These are phyloP conservation scores for Pithys albifrons DNA, from an alignment of 2,113 vertebrate species.

Conservation along the genomic window DNA sequence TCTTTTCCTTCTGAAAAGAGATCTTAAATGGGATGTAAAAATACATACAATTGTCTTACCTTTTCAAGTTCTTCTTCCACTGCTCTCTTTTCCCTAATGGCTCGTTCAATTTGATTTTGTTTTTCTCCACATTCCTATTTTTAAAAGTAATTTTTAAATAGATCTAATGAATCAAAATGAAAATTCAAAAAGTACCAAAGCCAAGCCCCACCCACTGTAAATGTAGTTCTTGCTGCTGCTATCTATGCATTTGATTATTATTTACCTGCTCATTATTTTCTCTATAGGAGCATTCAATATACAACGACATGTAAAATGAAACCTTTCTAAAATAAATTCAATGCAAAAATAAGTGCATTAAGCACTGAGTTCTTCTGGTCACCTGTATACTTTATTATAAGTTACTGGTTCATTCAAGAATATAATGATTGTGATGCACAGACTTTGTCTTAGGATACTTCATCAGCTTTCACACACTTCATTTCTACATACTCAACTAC, in stretches of 20 bases:
- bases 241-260: neutral
- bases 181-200: neutral
- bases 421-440: neutral
- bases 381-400: neutral
- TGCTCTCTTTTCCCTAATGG: conserved; percentile 85
- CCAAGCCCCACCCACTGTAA: neutral
- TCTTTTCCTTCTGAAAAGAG: neutral
- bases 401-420: neutral
- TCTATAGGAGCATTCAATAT: neutral
- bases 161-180: neutral
- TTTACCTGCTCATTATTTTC: neutral
- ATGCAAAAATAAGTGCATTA: neutral
- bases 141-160: neutral
- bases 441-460: neutral
- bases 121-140: conserved; percentile 90
- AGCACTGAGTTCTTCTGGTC: neutral
- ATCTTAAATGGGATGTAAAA: neutral
- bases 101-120: conserved; percentile 84
- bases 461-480: neutral
- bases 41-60: conserved; percentile 70
- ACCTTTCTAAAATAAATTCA: neutral
- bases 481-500: neutral
- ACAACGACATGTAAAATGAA: neutral
- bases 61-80: conserved; percentile 93
- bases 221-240: neutral